Conservation (phyloP, 1,140 invertebrate species). For the Physella acuta region DNA sequence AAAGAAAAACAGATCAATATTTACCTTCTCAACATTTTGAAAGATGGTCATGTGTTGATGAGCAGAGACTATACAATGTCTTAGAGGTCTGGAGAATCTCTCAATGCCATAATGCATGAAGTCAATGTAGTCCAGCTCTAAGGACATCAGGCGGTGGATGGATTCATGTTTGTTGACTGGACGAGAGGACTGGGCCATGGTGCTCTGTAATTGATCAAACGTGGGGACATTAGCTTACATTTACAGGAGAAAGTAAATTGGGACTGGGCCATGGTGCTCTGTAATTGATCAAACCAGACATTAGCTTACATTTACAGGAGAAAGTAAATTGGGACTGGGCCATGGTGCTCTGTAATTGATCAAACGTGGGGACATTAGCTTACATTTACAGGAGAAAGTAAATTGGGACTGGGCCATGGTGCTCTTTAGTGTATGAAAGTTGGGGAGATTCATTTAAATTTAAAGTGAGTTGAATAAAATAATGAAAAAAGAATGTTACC, state of each 20-base stretch:
- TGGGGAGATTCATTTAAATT: neutral
- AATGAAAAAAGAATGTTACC: slow-evolving; percentile 13
- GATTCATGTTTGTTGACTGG: slow-evolving; percentile 43
- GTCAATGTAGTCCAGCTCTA: slow-evolving; percentile 52
- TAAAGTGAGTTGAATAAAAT: neutral
- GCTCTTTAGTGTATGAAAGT: neutral
- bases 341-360: no score
- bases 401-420: neutral
- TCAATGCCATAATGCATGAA: slow-evolving; percentile 54
- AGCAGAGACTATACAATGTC: slow-evolving; percentile 50
- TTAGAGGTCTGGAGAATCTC: slow-evolving; percentile 51
- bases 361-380: no score
- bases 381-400: no score
- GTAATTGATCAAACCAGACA: no score
- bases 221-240: no score
- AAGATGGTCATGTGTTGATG: slow-evolving; percentile 49
- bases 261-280: no score
- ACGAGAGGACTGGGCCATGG: no score
- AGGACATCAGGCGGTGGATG: slow-evolving; percentile 44
- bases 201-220: no score
- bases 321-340: no score
- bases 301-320: no score
- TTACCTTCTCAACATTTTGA: slow-evolving; percentile 58
- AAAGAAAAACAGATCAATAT: no score
- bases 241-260: no score